phyloP scores from a whole-genome alignment of 2,113 vertebrate genomes.

The Poecilia latipinna region DNA sequence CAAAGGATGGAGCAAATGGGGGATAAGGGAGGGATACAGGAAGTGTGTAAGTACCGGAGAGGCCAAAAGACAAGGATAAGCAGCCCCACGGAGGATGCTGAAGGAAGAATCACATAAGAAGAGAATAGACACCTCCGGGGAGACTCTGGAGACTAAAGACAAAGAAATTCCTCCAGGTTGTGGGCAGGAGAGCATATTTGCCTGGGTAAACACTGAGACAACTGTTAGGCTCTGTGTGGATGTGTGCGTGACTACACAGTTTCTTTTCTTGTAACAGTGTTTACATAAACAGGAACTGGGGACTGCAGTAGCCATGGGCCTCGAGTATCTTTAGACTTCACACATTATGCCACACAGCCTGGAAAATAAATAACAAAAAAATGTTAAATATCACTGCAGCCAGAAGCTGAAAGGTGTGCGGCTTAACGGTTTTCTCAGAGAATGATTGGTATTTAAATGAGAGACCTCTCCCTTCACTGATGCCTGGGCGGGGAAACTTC shows the following conservation, averaged over 20 bases:
- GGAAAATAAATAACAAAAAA: not conserved
- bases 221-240: constrained; percentile 15
- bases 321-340: constrained; percentile 43
- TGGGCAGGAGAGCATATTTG: constrained; percentile 52
- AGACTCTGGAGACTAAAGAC: constrained; percentile 37
- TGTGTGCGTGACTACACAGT: constrained; percentile 35
- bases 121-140: constrained; percentile 39
- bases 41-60: constrained; percentile 49
- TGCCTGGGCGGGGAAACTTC: constrained; percentile 11
- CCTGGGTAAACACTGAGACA: constrained; percentile 42
- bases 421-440: constrained; percentile 23
- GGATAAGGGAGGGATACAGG: constrained; percentile 38
- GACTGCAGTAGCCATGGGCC: constrained; percentile 28
- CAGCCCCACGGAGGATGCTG: constrained; percentile 32
- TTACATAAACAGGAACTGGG: constrained; percentile 44
- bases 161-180: constrained; percentile 22
- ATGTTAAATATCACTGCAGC: not conserved
- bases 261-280: constrained; percentile 34
- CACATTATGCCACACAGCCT: constrained; percentile 24
- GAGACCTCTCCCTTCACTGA: not conserved
- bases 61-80: constrained; percentile 39
- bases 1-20: constrained; percentile 15
- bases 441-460: constrained; percentile 20
- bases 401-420: constrained; percentile 6
- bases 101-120: constrained; percentile 34